These are phyloP conservation scores for Limanda limanda DNA, from an alignment of 2,113 vertebrate species.

Conservation along the genomic window DNA sequence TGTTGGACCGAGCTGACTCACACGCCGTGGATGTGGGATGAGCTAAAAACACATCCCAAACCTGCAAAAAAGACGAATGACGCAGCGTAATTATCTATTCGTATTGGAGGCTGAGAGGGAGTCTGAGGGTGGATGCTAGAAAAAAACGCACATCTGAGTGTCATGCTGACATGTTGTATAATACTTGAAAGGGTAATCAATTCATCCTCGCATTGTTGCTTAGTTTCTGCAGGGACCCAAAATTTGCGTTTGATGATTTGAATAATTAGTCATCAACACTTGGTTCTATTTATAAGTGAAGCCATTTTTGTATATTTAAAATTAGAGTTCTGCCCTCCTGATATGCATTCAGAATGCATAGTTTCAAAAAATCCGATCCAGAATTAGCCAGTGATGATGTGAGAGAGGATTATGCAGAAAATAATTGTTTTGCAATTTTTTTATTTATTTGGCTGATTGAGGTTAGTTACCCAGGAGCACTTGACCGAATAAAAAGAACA, in stretches of 20 bases:
- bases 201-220: slow-evolving; percentile 51
- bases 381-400: no score
- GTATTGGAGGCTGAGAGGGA: slow-evolving; percentile 47
- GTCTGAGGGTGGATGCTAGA: slow-evolving; percentile 57
- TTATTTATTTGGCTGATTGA: background rate
- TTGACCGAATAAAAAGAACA: background rate
- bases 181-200: slow-evolving; percentile 67
- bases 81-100: slow-evolving; percentile 66
- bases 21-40: slow-evolving; percentile 45
- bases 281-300: background rate
- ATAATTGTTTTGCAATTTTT: background rate
- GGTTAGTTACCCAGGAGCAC: background rate
- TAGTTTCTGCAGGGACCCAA: slow-evolving; percentile 21
- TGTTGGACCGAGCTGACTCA: slow-evolving; percentile 52
- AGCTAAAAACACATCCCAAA: slow-evolving; percentile 51
- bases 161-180: slow-evolving; percentile 59
- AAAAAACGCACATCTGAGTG: slow-evolving; percentile 55
- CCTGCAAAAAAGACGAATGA: slow-evolving; percentile 52
- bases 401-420: background rate
- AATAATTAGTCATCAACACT: slow-evolving; percentile 20
- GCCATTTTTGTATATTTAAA: background rate
- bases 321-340: background rate
- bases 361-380: no score
- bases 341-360: background rate
- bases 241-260: slow-evolving; percentile 43